Evolutionary conservation across 2,888 invertebrate genomes (phyloP), one percentile per base, ranked within the genome.

Genomic region (Calameuta idolon): DNA sequence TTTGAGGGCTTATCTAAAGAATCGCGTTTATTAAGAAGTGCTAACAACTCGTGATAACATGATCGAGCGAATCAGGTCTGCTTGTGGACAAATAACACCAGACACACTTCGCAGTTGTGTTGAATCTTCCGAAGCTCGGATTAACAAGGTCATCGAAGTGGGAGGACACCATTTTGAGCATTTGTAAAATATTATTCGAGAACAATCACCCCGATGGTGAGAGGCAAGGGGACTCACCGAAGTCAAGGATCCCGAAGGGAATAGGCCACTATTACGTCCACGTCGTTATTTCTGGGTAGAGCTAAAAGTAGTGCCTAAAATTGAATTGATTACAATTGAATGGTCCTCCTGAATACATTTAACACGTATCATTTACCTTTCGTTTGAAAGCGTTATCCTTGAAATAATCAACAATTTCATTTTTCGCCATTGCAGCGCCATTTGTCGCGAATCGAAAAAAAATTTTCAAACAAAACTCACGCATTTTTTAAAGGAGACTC

Each of bases 1-100:
- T 34, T 69, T 80, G 23, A 75, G 80, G 77, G 75, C 79, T 9
- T 79, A 80, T 69, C 73, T 80, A 11, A 79, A 79, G 78, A 75
- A 30, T n/a, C 40, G 40, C 30, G 83, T 83, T 15, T 80, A 77
- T 77, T 12, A 73, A 34, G 69, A 73, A 68, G 79, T 77, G 40
- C 76, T 76, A 74, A 68, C 76, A 12, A 75, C 76, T 68, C 69
- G 76, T 12, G 79, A 81, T 69, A 35, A 75, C 73, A 69, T 81
- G 69, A 74, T 69, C 69, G 71, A 73, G 12, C 73, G 80, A 37
- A 78, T 79, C 71, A 69, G 77, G 31, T 31, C 33, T 71, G 77
- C 73, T 40, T 77, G 79, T 78, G 37, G 76, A 31, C 0, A 69
- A 40, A 78, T 78, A 40, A 15, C 55, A 30, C n/a, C n/a, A n/a